These are phyloP conservation scores for Peromyscus polionotus DNA, from an alignment of 2,113 vertebrate species.

Conservation along the genomic window DNA sequence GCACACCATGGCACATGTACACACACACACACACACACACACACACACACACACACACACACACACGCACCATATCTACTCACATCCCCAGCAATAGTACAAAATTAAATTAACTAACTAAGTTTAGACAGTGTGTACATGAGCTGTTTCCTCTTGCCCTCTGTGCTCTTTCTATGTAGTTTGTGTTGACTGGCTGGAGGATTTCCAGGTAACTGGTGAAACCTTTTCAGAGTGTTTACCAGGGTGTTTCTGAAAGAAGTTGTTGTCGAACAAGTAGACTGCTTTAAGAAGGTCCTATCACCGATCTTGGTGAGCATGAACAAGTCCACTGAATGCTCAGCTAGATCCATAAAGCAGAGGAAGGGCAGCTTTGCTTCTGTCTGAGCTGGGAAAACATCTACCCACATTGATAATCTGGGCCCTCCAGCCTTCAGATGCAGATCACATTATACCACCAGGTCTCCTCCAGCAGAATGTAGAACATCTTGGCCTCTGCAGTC, in stretches of 20 bases:
- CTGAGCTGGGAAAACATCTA: not conserved
- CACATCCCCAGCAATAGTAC: not conserved
- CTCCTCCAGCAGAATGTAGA: not conserved
- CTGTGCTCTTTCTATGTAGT: not conserved
- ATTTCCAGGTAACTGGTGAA: not conserved
- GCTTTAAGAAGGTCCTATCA: not conserved
- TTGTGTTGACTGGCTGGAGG: not conserved
- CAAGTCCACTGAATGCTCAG: not conserved
- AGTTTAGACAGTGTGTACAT: not conserved
- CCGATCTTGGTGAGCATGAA: too few species aligned
- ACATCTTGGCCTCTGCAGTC: not conserved
- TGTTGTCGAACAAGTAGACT: not conserved
- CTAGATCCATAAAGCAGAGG: not conserved
- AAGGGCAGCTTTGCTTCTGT: not conserved
- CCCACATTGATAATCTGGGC: not conserved
- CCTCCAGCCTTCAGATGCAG: not conserved
- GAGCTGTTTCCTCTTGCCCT: not conserved
- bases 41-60: not conserved
- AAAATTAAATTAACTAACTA: not conserved
- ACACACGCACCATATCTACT: not conserved
- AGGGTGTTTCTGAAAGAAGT: not conserved
- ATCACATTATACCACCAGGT: not conserved
- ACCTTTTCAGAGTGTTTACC: not conserved
- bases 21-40: not conserved
- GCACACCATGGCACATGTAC: not conserved